Evolutionary conservation across 2,888 invertebrate genomes (phyloP), one percentile per base, ranked within the genome.

Genomic region (Ceraclea dissimilis): DNA sequence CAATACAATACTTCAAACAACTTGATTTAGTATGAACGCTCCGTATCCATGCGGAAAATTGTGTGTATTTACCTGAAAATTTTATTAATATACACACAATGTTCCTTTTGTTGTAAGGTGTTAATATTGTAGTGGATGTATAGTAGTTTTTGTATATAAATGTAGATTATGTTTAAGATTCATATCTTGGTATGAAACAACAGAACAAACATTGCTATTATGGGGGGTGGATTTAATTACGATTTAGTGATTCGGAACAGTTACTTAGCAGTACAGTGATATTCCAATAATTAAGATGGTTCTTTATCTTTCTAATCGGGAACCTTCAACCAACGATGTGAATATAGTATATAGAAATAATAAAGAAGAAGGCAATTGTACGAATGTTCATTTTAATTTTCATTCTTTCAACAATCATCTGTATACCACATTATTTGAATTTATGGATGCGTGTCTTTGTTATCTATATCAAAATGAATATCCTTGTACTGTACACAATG

Each of bases 121-220:
- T 26, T 4, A 26, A 26, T n/a, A n/a, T 6, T 26, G 26, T 26
- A 26, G 4, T 26, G 5, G 26, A 26, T 26, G 10, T 39, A 39
- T 13, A 39, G 4, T 4, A 39, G n/a, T 39, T 8, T 39, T 5
- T 8, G 16, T 13, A 8, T 39, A 39, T 39, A 8, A 13, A 8
- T 39, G 39, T 39, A 13, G 13, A 39, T 39, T 8, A 39, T 39
- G 22, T 22, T 54, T 19, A 49, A 57, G 57, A 57, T 57, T 52
- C 52, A 52, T 52, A 57, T 52, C 57, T 52, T 39, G 26, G 31
- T 43, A 17, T 44, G 49, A 39, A 49, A 22, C 31, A 49, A 20
- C 49, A 49, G 49, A 49, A 57, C 57, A 57, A 57, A 57, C 57
- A 57, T 57, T 22, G 52, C 57, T 57, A 57, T 57, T 57, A 57